A percentile compares a stretch with the other conserved stretches of the same genome.
phyloP scores from a whole-genome alignment of 2,797 vertebrate genomes.

The Leucoraja ocellata region DNA sequence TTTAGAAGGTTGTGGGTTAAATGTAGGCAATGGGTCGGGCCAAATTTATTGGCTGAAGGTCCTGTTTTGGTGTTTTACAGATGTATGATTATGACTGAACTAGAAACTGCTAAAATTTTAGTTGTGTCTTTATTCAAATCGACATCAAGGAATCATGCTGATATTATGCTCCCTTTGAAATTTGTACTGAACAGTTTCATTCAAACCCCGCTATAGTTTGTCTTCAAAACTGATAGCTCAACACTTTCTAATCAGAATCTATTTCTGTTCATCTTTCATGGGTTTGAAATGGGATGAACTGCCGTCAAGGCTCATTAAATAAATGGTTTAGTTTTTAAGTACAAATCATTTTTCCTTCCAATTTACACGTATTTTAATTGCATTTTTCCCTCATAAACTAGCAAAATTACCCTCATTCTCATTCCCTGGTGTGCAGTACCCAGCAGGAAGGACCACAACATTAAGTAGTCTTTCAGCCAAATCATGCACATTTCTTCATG shows the following conservation, averaged over 20 bases:
- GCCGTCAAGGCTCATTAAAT: not conserved
- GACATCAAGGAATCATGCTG: not conserved
- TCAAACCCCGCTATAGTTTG: not conserved
- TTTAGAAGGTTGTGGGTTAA: too few relatives aligned
- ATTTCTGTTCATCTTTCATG: not conserved
- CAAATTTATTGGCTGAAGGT: too few relatives aligned
- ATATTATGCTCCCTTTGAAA: not conserved
- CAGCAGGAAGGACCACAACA: conserved; percentile 15
- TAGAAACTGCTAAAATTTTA: not conserved
- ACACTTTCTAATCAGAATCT: not conserved
- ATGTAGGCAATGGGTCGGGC: too few relatives aligned
- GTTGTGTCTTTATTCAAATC: not conserved
- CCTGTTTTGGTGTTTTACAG: too few relatives aligned
- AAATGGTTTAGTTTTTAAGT: not conserved
- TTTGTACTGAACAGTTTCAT: not conserved
- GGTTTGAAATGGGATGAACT: not conserved
- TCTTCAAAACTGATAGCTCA: not conserved
- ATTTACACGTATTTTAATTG: conserved; percentile 26
- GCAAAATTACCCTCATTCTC: not conserved
- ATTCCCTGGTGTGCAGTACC: not conserved
- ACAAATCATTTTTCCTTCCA: not conserved
- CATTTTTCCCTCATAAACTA: not conserved
- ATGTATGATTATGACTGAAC: not conserved
- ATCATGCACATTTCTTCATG: not conserved
- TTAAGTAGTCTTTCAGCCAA: not conserved